These are phyloP conservation scores for Melangyna quadrimaculata DNA, from an alignment of 2,888 invertebrate genomes.

Conservation along the genomic window DNA sequence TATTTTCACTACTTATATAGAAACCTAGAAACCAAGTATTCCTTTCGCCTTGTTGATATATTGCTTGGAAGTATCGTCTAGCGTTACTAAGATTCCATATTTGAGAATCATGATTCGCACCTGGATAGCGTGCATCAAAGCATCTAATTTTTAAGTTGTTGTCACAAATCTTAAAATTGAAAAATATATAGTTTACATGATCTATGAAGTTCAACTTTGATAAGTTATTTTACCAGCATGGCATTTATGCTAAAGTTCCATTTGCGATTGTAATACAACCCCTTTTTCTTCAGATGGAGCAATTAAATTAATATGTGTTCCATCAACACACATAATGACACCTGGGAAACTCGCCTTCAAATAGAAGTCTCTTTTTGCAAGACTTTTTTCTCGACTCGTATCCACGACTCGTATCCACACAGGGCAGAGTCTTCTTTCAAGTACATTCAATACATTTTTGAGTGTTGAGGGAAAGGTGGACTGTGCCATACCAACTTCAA, in stretches of 20 bases:
- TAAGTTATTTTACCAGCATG: not conserved
- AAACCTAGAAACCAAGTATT: not conserved
- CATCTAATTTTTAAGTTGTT: not conserved
- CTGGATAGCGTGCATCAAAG: not conserved
- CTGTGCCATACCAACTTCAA: not conserved
- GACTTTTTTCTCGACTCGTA: not conserved
- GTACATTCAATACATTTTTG: not conserved
- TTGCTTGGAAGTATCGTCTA: not conserved
- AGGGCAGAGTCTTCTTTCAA: not conserved
- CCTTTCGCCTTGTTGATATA: not conserved
- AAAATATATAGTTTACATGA: not conserved
- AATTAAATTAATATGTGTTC: not conserved
- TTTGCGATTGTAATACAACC: constrained; percentile 1
- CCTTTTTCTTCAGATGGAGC: constrained; percentile 12
- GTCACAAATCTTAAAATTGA: constrained; percentile 11
- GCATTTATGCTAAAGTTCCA: constrained; percentile 10
- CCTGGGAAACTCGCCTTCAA: not conserved
- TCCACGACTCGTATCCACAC: too few relatives aligned
- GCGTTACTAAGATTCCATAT: not conserved
- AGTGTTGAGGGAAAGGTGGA: not conserved
- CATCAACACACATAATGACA: constrained; percentile 7
- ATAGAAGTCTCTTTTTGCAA: not conserved
- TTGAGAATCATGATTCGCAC: not conserved
- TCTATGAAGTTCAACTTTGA: not conserved
- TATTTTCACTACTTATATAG: not conserved